Percentiles rank a stretch among this genome's conserved stretches.
Evolutionary conservation across 2,888 invertebrate species (phyloP).

Genomic region (Mycalesis mineus): DNA sequence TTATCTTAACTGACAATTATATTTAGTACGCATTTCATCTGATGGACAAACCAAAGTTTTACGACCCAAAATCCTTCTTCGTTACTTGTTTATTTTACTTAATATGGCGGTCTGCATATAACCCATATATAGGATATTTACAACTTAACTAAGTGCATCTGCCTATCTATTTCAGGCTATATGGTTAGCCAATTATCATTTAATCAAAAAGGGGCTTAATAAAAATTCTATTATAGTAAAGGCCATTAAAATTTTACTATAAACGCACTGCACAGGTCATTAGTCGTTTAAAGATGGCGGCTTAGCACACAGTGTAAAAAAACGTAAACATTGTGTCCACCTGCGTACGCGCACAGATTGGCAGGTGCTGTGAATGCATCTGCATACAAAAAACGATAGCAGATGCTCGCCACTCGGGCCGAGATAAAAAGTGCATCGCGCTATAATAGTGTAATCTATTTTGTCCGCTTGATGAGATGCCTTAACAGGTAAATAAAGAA

Average conservation of each 20-base stretch:
- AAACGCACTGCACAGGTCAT: slow-evolving; percentile 17
- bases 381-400: slow-evolving; percentile 39
- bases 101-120: neutral
- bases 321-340: slow-evolving; percentile 66
- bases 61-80: no score
- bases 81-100: no score
- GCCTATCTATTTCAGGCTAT: neutral
- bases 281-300: slow-evolving; percentile 19
- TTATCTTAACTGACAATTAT: no score
- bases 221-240: slow-evolving; percentile 12
- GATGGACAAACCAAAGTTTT: no score
- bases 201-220: slow-evolving; percentile 1
- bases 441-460: neutral
- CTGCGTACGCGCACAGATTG: slow-evolving; percentile 67
- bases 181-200: neutral
- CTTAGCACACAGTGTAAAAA: slow-evolving; percentile 41
- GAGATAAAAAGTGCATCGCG: neutral
- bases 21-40: no score
- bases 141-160: neutral
- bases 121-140: neutral
- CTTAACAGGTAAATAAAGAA: neutral
- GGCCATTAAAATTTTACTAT: slow-evolving; percentile 19
- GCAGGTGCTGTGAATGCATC: slow-evolving; percentile 67
- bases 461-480: no score
- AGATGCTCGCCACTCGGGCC: slow-evolving; percentile 1